Conservation (phyloP, 2,797 vertebrate genomes). For the Platyrinchus mystaceus region DNA sequence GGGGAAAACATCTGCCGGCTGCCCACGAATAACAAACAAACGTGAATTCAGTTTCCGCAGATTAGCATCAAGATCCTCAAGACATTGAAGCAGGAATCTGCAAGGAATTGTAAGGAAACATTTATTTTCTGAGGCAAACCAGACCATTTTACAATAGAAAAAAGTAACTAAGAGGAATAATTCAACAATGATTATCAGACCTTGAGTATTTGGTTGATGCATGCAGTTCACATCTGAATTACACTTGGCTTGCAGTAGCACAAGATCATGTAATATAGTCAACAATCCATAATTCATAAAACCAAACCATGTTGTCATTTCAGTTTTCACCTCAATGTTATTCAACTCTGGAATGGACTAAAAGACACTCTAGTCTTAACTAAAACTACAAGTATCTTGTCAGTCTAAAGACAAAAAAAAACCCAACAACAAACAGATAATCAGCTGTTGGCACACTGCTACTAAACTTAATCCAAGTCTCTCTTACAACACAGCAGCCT, state of each 20-base stretch:
- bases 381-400: not conserved
- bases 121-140: not conserved
- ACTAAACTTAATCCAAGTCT: not conserved
- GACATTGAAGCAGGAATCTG: slow-evolving; percentile 93
- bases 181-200: not conserved
- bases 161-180: not conserved
- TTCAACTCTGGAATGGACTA: not conserved
- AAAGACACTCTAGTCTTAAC: not conserved
- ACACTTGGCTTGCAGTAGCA: not conserved
- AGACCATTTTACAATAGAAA: not conserved
- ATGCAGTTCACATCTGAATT: not conserved
- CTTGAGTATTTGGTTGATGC: not conserved
- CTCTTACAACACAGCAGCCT: not conserved
- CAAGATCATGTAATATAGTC: not conserved
- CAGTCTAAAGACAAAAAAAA: not conserved
- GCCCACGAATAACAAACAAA: slow-evolving; percentile 94
- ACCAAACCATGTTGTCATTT: not conserved
- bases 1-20: slow-evolving; percentile 95
- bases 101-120: not conserved
- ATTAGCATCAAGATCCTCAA: slow-evolving; percentile 93
- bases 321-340: not conserved
- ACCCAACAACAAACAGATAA: not conserved
- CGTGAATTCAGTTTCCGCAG: slow-evolving; percentile 93
- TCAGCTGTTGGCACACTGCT: not conserved
- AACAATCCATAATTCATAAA: not conserved